Base-by-base conservation (phyloP, 2,888 invertebrate genomes). In the Acanthopleura granulata region DNA sequence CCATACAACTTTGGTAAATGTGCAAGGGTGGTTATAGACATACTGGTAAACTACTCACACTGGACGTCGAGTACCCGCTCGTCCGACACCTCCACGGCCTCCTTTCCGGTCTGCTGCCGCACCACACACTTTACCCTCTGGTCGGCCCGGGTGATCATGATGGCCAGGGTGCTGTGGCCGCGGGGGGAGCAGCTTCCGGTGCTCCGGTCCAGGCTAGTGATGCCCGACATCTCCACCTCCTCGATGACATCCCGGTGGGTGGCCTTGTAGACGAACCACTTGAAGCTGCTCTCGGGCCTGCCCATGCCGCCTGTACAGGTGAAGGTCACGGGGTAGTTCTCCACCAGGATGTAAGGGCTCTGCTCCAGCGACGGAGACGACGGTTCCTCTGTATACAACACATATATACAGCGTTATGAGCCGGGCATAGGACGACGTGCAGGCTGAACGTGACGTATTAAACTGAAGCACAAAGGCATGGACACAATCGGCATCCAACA, bases 241-340 rank as follows among this genome's bases (percentile, higher is more conserved):
- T 69, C 30, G 27, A 69, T 9, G 16, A 30, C 4, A 27, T 69
- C 69, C 18, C 18, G 27, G 69, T 69, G 69, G 57, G 57, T 57
- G 57, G 18, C 1, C 27, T 30, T 25, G 27, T 29, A 69, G 3
- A 69, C 30, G 27, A 25, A 69, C 69, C 69, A 69, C 30, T 69
- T n/a, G 18, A 69, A 25, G 22, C 16, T 16, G 18, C 69, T 30
- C 16, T 18, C 27, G 1, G 69, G 69, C 69, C 30, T n/a, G 18
- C 69, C 69, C 16, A 69, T 16, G 16, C 16, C 27, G 9, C 25
- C 69, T 16, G 69, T 69, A 12, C 69, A 69, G 69, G 69, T 69
- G 27, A 69, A 69, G 1, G 69, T 69, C 6, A 69, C 69, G 30
- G 27, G 69, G 27, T 69, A 30, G 27, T 69, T 69, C 30, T 69